A percentile compares a stretch with the other conserved stretches of the same genome.
Conservation (phyloP, 2,797 vertebrate species). For the Tapera naevia region DNA sequence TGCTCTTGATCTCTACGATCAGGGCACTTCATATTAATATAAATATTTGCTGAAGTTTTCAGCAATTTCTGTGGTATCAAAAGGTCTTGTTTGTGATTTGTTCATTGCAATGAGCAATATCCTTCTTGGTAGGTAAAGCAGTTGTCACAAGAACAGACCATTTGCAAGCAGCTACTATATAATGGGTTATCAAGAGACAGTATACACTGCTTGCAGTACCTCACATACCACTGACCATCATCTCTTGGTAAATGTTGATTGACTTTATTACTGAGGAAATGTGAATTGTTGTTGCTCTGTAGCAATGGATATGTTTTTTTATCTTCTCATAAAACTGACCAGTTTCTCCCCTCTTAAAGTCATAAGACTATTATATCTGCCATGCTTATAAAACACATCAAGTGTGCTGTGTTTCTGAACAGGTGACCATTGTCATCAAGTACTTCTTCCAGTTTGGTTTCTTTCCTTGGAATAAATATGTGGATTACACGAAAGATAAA, state of each 20-base stretch:
- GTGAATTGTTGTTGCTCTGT: neutral
- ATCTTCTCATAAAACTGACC: neutral
- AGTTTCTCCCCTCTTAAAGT: neutral
- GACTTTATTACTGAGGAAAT: neutral
- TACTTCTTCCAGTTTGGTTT: conserved; percentile 99
- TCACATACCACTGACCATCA: neutral
- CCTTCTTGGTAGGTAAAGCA: neutral
- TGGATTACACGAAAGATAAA: conserved; percentile 83
- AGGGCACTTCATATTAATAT: neutral
- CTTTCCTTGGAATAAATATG: conserved; percentile 90
- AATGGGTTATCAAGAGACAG: neutral
- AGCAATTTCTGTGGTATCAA: neutral
- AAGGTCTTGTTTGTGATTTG: neutral
- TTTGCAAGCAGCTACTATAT: neutral
- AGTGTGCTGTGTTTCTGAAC: conserved; percentile 7
- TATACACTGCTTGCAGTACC: neutral
- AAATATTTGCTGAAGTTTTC: neutral
- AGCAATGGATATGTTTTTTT: neutral
- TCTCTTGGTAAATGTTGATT: neutral
- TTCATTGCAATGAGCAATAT: neutral
- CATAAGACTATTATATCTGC: neutral
- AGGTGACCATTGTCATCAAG: conserved; percentile 96
- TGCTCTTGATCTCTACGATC: neutral
- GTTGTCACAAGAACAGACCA: neutral
- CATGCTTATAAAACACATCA: conserved; percentile 25